Conservation (phyloP, 2,113 vertebrate genomes). For the Atractosteus spatula region DNA sequence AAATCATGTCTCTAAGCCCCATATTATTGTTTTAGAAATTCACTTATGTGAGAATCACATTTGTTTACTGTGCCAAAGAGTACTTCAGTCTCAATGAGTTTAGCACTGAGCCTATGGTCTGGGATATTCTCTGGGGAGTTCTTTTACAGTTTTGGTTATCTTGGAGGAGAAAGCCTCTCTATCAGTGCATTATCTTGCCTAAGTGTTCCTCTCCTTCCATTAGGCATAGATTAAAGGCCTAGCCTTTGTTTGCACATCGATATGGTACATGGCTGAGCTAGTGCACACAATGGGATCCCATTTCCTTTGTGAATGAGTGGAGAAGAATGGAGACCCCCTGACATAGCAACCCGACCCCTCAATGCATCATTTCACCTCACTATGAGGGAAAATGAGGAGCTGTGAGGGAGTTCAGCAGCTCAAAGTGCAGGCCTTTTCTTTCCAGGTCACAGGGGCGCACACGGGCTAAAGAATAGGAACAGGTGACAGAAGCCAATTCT, state of each 20-base stretch:
- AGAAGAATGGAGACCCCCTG: slow-evolving; percentile 72
- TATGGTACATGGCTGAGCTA: slow-evolving; percentile 63
- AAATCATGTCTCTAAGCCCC: no score
- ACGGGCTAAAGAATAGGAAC: slow-evolving; percentile 33
- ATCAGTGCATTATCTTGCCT: slow-evolving; percentile 9
- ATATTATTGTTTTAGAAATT: no score
- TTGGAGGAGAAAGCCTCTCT: background rate
- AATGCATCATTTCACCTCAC: slow-evolving; percentile 63
- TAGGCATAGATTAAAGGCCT: slow-evolving; percentile 62
- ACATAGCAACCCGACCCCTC: slow-evolving; percentile 65
- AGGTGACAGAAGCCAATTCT: slow-evolving; percentile 28
- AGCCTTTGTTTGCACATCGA: slow-evolving; percentile 60
- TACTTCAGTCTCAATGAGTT: background rate
- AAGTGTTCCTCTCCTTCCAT: slow-evolving; percentile 22
- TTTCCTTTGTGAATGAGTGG: slow-evolving; percentile 58
- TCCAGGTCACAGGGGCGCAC: slow-evolving; percentile 34
- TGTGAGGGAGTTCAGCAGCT: slow-evolving; percentile 19
- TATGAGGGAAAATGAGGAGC: slow-evolving; percentile 43
- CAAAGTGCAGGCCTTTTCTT: slow-evolving; percentile 27
- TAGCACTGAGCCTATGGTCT: background rate
- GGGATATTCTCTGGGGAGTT: background rate
- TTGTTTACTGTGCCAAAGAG: no score
- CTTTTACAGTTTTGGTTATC: background rate
- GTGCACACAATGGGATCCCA: slow-evolving; percentile 58
- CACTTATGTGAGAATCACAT: no score